Base-by-base conservation (phyloP, 37 sponge, comb jelly and placozoan genomes). In the Lycopodina hypogea region DNA sequence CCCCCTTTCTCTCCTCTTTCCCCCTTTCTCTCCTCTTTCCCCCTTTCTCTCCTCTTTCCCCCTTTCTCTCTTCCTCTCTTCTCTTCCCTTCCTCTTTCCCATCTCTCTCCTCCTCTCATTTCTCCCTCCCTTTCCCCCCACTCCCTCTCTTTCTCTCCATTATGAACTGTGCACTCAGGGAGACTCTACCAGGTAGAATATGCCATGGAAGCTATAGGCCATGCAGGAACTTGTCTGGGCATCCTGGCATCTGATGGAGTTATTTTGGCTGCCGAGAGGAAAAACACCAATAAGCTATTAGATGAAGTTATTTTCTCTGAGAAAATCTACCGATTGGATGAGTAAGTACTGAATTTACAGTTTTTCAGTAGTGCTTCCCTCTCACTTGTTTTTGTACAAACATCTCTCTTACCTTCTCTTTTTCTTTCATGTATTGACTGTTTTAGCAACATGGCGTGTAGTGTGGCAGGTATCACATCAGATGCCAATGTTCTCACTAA, bases 151-250 rank as follows among this genome's bases (percentile, higher is more conserved):
- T 8, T 35, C 19, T 18, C 3, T 67, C 3, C n/a, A 6, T 19
- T 30, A 24, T 14, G 12, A 6, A n/a, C 38, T 23, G 6, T 42
- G 9, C 28, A 23, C 18, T 74, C 88, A 81, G 99, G 97, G 22
- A 83, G 99, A 12, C 88, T 98, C 50, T 98, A 95, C 68, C 99
- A 98, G 76, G 96, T 98, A 28, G 99, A 98, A 83, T 98, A 98
- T 83, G 99, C 99, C 34, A 98, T 98, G 94, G 96, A 98, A 75
- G 99, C 96, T 38, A 91, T 98, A 35, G 89, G 83, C 55, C 92
- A 93, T 82, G 99, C 96, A 28, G 99, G 96, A 28, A 95, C 94
- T 0, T 98, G 99, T 73, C 81, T 98, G 48, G 99, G 99, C 0
- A 86, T 98, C 29, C 82, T 98, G 51, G 96, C 96, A n/a, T 65